A percentile compares a stretch with the other conserved stretches of the same genome.
phyloP scores from a whole-genome alignment of 2,888 invertebrate genomes.

The Timema cristinae region DNA sequence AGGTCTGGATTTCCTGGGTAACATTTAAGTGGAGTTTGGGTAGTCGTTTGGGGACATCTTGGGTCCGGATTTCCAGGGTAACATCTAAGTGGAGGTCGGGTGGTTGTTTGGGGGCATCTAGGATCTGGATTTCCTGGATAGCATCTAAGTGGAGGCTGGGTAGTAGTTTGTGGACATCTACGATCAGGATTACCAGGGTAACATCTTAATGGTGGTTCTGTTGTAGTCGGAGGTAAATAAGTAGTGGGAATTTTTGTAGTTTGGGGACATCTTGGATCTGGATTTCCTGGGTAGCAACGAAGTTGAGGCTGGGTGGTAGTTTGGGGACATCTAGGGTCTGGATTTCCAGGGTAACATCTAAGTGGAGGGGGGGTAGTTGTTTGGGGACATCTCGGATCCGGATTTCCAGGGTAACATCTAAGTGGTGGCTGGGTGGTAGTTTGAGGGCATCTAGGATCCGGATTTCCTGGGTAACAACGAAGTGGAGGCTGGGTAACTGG shows the following conservation, averaged over 20 bases:
- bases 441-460: conserved; percentile 25
- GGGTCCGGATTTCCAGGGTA: conserved; percentile 35
- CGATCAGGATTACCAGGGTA: conserved; percentile 37
- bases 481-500: conserved; percentile 28
- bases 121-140: no score
- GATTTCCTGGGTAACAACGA: conserved; percentile 39
- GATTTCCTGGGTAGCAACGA: conserved; percentile 39
- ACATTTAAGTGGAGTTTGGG: no score
- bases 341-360: no score
- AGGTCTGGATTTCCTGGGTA: no score
- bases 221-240: no score
- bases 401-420: conserved; percentile 28
- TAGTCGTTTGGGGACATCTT: conserved; percentile 38
- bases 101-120: conserved; percentile 20
- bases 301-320: conserved; percentile 32
- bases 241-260: no score
- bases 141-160: no score
- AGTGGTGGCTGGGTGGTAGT: conserved; percentile 13
- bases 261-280: conserved; percentile 36
- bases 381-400: conserved; percentile 40
- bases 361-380: conserved; percentile 30
- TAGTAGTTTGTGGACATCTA: conserved; percentile 27
- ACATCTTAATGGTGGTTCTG: conserved; percentile 33
- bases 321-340: no score
- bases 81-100: conserved; percentile 17